Conservation (phyloP, 2,797 vertebrate genomes). For the Ceyx erithaca region DNA sequence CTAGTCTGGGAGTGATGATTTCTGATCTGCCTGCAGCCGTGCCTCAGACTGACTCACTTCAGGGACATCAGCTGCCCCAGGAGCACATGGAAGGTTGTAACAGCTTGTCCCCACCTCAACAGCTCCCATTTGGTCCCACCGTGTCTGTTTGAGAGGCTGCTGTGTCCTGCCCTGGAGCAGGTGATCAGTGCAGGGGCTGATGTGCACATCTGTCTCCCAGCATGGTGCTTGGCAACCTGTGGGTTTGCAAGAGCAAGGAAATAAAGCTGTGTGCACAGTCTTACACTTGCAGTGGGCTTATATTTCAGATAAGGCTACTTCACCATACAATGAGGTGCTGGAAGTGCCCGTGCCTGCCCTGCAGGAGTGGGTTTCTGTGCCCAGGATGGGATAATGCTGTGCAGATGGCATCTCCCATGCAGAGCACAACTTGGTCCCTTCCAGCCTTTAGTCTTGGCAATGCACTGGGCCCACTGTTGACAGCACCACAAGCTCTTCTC, state of each 20-base stretch:
- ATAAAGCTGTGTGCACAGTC: neutral
- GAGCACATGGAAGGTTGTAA: neutral
- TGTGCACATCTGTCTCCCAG: neutral
- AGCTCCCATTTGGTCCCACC: neutral
- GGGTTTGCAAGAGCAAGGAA: neutral
- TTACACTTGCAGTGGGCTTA: neutral
- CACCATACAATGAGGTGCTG: neutral
- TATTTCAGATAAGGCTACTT: neutral
- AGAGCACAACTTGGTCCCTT: neutral
- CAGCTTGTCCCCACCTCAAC: fast-evolving
- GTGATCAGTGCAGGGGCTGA: neutral
- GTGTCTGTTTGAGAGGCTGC: neutral
- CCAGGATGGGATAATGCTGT: fast-evolving
- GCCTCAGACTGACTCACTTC: neutral
- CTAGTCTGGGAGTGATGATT: neutral
- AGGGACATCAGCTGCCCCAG: neutral
- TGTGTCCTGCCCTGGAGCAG: neutral
- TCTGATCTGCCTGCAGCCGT: neutral
- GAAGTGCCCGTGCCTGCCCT: fast-evolving
- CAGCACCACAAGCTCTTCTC: neutral
- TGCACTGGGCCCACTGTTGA: neutral
- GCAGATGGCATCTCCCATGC: neutral
- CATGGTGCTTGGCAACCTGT: neutral
- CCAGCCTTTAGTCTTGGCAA: neutral
- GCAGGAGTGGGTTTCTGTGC: fast-evolving